Percentiles rank a stretch among this genome's conserved stretches.
These are phyloP conservation scores for Diceros bicornis DNA, from an alignment of 2,797 vertebrate species.

Conservation along the genomic window DNA sequence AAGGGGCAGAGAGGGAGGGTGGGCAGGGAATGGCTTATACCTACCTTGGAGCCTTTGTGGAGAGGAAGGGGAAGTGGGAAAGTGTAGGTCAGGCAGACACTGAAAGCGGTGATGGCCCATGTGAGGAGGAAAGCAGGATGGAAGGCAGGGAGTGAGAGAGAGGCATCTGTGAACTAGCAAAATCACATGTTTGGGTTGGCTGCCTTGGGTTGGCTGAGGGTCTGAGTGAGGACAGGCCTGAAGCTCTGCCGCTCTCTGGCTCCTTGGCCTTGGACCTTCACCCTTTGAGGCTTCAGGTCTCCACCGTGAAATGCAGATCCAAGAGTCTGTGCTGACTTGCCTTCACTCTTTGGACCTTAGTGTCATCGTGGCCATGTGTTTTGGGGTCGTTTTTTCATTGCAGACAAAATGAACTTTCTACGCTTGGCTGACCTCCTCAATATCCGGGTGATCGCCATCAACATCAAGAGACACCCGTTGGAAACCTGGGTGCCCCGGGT, in stretches of 20 bases:
- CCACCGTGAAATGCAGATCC: background rate
- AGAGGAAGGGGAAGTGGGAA: background rate
- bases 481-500: constrained; percentile 88
- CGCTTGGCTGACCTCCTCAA: constrained; percentile 96
- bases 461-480: constrained; percentile 92
- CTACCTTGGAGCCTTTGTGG: background rate
- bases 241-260: fast-evolving
- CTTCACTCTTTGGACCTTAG: background rate
- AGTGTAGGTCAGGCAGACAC: background rate
- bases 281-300: background rate
- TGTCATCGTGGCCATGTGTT: background rate
- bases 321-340: background rate
- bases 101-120: background rate
- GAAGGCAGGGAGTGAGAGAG: background rate
- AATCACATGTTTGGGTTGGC: background rate
- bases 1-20: background rate
- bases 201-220: background rate
- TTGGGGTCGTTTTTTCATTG: background rate
- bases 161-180: background rate
- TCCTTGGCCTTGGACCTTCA: background rate
- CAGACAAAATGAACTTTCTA: constrained; percentile 94
- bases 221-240: background rate
- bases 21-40: background rate
- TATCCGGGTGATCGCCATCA: constrained; percentile 94
- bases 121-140: background rate